Base-by-base conservation (phyloP, 2,888 invertebrate species). In the Noctuana brunneofusca region DNA sequence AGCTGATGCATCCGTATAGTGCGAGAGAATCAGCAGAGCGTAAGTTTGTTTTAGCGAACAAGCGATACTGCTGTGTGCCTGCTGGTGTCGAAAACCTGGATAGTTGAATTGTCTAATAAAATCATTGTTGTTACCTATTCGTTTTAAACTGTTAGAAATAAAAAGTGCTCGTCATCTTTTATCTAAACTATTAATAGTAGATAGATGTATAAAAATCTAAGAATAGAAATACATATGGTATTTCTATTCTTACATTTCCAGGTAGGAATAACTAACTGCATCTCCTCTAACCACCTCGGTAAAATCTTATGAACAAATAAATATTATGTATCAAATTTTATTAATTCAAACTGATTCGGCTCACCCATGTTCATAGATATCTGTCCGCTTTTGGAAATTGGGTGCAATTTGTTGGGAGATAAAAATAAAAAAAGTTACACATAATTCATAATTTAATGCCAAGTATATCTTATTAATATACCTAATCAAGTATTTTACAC, bases 401-500 rank as follows among this genome's bases (percentile, higher is more conserved):
- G 12, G 32, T 32, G 32, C 32, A 12, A n/a, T 14, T 14, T 14
- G 1, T 16, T 16, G 8, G 11, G 18, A 9, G 38, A 54, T 43
- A 16, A 69, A 74, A 70, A 81, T 77, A 76, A 86, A 84, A n/a
- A 77, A 71, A 65, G 46, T 32, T 66, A 64, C 79, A 77, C 78
- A 76, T 86, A 83, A 80, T 89, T 79, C 75, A 89, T 89, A 90
- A 87, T 89, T 89, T 89, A 90, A 85, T 89, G 82, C 83, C 81
- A 87, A 86, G 80, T 82, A 83, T 82, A 80, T 76, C 76, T 74
- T 68, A 69, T 66, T 70, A 68, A 71, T 78, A 87, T 84, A 87
- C 86, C 85, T 74, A 73, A 72, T 71, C 69, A 77, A 82, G 83
- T 83, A 83, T 80, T 83, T 81, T 81, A 83, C 81, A 82, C 84